Percentiles rank a stretch among this genome's conserved stretches.
These are phyloP conservation scores for Metellina segmentata DNA, from an alignment of 2,888 invertebrate species.

Conservation along the genomic window DNA sequence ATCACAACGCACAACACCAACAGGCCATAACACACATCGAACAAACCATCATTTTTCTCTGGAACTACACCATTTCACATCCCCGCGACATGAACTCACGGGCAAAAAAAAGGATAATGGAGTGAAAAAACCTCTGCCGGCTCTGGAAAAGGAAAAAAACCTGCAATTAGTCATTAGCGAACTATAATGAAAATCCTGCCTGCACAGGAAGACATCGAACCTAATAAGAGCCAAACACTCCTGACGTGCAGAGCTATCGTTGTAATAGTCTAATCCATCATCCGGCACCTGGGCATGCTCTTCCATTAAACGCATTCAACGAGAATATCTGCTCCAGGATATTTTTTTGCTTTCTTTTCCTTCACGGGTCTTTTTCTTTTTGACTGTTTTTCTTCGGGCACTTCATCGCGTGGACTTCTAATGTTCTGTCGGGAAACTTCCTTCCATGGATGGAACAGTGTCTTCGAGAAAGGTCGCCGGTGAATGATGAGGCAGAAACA, in stretches of 20 bases:
- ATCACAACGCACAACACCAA: no score
- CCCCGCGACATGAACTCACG: no score
- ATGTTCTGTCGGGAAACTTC: no score
- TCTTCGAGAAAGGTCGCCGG: no score
- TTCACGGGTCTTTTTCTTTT: background rate
- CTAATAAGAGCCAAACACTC: conserved; percentile 34
- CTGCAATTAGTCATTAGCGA: conserved; percentile 13
- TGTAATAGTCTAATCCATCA: conserved; percentile 37
- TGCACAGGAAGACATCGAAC: conserved; percentile 15
- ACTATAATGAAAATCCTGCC: conserved; percentile 25
- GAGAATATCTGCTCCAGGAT: conserved; percentile 1
- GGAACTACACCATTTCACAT: no score
- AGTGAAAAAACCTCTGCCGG: no score
- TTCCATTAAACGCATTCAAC: conserved; percentile 39
- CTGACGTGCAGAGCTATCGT: conserved; percentile 30
- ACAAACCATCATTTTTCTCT: no score
- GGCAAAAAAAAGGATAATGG: no score
- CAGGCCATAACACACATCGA: no score
- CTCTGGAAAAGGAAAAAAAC: background rate
- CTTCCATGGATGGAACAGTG: no score
- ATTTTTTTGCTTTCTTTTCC: background rate
- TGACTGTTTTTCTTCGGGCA: background rate
- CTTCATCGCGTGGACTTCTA: no score
- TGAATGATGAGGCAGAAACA: no score
- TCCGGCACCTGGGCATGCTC: conserved; percentile 7